phyloP scores from a whole-genome alignment of 2,888 invertebrate genomes.

The Ariolimax columbianus region DNA sequence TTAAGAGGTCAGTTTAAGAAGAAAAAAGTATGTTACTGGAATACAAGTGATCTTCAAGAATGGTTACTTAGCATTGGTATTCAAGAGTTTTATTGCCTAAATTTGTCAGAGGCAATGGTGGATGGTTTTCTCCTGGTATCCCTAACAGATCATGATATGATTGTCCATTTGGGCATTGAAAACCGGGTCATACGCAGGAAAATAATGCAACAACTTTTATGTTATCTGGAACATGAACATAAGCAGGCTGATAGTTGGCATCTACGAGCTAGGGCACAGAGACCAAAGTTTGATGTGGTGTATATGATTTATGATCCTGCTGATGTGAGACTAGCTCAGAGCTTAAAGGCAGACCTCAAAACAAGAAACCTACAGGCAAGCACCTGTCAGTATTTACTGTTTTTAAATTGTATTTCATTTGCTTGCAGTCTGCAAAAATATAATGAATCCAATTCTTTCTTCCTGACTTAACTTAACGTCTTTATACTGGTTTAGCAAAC shows the following conservation, averaged over 20 bases:
- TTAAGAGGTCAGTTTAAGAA: slow-evolving; percentile 74
- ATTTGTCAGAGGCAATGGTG: slow-evolving; percentile 76
- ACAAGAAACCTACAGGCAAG: slow-evolving; percentile 74
- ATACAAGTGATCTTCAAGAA: slow-evolving; percentile 75
- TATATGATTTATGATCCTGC: slow-evolving; percentile 77
- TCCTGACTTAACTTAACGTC: too few species aligned
- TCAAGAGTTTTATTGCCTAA: slow-evolving; percentile 78
- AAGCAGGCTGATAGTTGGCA: slow-evolving; percentile 76
- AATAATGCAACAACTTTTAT: slow-evolving; percentile 76
- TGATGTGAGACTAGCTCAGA: slow-evolving; percentile 76
- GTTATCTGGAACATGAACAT: slow-evolving; percentile 75
- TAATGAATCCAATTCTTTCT: too few species aligned
- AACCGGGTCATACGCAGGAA: slow-evolving; percentile 76
- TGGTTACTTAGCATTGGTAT: slow-evolving; percentile 77
- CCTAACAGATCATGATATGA: slow-evolving; percentile 76
- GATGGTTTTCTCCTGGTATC: slow-evolving; percentile 78
- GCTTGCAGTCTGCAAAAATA: not conserved
- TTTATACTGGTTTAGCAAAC: too few species aligned
- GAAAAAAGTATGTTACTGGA: slow-evolving; percentile 77
- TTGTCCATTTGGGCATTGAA: slow-evolving; percentile 73
- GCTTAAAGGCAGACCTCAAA: slow-evolving; percentile 74
- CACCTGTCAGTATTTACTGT: not conserved
- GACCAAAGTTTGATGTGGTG: slow-evolving; percentile 70
- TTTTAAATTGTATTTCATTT: not conserved
- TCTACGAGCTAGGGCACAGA: slow-evolving; percentile 72